These are phyloP conservation scores for Aphidius colemani DNA, from an alignment of 2,888 invertebrate species.

Conservation along the genomic window DNA sequence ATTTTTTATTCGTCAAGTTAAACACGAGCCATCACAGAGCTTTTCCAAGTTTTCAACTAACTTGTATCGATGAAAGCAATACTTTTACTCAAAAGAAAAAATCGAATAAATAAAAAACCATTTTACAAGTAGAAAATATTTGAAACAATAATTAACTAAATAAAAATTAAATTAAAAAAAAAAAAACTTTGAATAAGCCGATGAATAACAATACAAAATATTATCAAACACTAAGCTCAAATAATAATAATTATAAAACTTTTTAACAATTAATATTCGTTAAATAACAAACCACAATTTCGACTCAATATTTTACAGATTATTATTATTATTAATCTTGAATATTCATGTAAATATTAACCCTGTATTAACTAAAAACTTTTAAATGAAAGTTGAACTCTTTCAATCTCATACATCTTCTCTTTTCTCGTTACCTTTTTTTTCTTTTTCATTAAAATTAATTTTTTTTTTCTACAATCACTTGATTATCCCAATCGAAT, in stretches of 20 bases:
- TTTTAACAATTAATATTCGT: too few species aligned
- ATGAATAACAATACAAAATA: too few species aligned
- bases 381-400: slow-evolving; percentile 29
- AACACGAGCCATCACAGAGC: slow-evolving; percentile 5
- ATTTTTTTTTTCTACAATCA: not conserved
- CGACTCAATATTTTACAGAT: too few species aligned
- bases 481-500: too few species aligned
- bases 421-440: slow-evolving; percentile 13
- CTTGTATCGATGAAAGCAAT: not conserved
- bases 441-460: slow-evolving; percentile 3
- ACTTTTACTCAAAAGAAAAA: slow-evolving; percentile 7
- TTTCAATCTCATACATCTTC: slow-evolving; percentile 12
- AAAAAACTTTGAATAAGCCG: too few species aligned
- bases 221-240: too few species aligned
- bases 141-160: too few species aligned
- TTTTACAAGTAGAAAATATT: slow-evolving; percentile 1
- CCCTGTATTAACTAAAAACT: slow-evolving; percentile 25
- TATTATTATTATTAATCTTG: too few species aligned
- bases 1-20: slow-evolving; percentile 14
- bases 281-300: too few species aligned
- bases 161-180: too few species aligned
- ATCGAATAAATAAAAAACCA: slow-evolving; percentile 1
- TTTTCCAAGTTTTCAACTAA: not conserved
- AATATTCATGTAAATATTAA: too few species aligned
- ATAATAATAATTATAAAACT: too few species aligned